Evolutionary conservation across 2,113 vertebrate species (phyloP).

Genomic region (Sprattus sprattus): DNA sequence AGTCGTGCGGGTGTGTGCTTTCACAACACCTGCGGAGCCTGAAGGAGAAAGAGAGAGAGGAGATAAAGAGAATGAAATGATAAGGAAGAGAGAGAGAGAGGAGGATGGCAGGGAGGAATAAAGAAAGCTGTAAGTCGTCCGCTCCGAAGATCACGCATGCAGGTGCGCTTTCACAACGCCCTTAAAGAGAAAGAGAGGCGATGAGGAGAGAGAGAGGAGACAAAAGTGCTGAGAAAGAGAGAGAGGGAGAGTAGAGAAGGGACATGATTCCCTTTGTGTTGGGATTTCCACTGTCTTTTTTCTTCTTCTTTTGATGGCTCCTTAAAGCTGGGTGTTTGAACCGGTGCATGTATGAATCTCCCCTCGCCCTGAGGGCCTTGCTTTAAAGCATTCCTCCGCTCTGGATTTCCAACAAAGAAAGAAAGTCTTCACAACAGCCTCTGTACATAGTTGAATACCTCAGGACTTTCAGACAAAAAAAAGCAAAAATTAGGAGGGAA

Average conservation of each 20-base stretch:
- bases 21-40: background rate
- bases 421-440: background rate
- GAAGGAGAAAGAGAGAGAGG: background rate
- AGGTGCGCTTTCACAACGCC: too few relatives aligned
- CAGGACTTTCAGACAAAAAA: background rate
- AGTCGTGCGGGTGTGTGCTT: background rate
- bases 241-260: background rate
- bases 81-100: background rate
- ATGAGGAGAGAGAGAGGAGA: constrained; percentile 38
- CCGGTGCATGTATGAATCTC: constrained; percentile 45
- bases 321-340: constrained; percentile 45
- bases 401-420: constrained; percentile 47
- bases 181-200: too few relatives aligned
- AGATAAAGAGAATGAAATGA: too few relatives aligned
- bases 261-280: constrained; percentile 57
- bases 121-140: too few relatives aligned
- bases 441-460: background rate
- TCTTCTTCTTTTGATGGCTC: constrained; percentile 7
- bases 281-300: constrained; percentile 49
- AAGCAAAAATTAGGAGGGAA: background rate
- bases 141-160: too few relatives aligned
- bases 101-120: background rate
- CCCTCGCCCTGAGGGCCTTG: constrained; percentile 45
- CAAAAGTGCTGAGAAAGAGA: constrained; percentile 44
- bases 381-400: constrained; percentile 53